phyloP scores from a whole-genome alignment of 2,888 invertebrate genomes.

The Pheosia gnoma region DNA sequence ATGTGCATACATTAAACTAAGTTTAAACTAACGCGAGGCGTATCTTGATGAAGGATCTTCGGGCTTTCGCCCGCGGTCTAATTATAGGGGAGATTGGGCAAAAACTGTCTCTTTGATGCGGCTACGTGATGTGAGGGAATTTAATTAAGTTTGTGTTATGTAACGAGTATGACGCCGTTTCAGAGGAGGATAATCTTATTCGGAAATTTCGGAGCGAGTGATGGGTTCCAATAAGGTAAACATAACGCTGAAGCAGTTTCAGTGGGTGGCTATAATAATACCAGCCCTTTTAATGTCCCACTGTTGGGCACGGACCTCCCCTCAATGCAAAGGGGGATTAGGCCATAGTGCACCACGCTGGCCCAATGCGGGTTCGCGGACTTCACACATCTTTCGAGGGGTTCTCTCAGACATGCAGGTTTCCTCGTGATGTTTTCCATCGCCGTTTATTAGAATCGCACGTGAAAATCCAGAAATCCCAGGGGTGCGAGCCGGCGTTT shows the following conservation, averaged over 20 bases:
- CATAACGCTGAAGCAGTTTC: neutral
- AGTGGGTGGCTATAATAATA: neutral
- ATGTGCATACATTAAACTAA: constrained; percentile 84
- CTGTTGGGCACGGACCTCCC: too few relatives aligned
- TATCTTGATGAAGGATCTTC: constrained; percentile 81
- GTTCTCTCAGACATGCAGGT: too few relatives aligned
- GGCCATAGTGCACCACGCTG: too few relatives aligned
- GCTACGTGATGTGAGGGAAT: constrained; percentile 35
- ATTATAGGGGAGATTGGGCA: constrained; percentile 67
- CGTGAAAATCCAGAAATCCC: too few relatives aligned
- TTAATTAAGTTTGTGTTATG: constrained; percentile 35
- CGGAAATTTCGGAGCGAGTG: neutral
- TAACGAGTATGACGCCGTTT: constrained; percentile 1
- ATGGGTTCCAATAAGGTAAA: neutral
- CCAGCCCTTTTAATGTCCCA: too few relatives aligned
- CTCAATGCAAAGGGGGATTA: too few relatives aligned
- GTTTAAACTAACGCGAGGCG: constrained; percentile 76
- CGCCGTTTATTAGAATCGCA: too few relatives aligned
- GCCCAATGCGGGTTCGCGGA: too few relatives aligned
- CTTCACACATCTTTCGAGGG: too few relatives aligned
- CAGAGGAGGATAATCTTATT: neutral
- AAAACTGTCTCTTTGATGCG: constrained; percentile 45
- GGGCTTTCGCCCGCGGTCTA: constrained; percentile 67
- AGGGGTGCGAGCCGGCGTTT: too few relatives aligned
- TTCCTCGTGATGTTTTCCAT: too few relatives aligned